These are phyloP conservation scores for Varanus komodoensis DNA, from an alignment of 2,113 vertebrate species.

Conservation along the genomic window DNA sequence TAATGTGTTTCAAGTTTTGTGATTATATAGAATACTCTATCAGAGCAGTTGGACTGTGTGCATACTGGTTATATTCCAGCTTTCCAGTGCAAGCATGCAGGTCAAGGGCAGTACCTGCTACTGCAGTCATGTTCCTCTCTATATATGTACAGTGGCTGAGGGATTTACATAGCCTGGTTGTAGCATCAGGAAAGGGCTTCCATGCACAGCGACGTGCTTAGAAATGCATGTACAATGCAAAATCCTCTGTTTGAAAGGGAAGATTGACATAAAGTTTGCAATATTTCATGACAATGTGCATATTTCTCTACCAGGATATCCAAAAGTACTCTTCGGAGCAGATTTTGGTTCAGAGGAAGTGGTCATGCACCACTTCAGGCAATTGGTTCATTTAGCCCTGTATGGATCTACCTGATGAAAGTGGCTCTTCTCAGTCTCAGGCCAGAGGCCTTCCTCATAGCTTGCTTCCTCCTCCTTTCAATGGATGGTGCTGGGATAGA, in stretches of 20 bases:
- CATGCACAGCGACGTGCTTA: neutral
- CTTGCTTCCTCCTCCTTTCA: no score
- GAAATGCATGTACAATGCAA: neutral
- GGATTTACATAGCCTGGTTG: neutral
- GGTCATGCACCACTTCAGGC: no score
- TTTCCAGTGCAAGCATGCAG: neutral
- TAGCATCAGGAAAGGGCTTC: neutral
- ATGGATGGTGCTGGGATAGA: no score
- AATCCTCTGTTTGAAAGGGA: neutral
- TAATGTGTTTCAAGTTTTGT: neutral
- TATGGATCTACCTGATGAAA: no score
- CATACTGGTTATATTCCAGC: no score
- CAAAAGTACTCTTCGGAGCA: neutral
- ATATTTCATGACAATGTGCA: no score
- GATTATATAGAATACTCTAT: neutral
- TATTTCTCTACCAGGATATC: neutral
- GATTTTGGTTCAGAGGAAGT: neutral
- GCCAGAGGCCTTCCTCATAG: no score
- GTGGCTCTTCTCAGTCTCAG: no score
- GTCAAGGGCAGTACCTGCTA: neutral
- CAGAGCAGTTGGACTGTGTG: neutral
- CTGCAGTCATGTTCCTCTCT: neutral
- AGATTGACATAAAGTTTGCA: neutral
- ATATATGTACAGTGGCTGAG: neutral
- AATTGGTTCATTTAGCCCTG: no score